Conservation (phyloP, 2,888 invertebrate species). For the Apamea monoglypha region DNA sequence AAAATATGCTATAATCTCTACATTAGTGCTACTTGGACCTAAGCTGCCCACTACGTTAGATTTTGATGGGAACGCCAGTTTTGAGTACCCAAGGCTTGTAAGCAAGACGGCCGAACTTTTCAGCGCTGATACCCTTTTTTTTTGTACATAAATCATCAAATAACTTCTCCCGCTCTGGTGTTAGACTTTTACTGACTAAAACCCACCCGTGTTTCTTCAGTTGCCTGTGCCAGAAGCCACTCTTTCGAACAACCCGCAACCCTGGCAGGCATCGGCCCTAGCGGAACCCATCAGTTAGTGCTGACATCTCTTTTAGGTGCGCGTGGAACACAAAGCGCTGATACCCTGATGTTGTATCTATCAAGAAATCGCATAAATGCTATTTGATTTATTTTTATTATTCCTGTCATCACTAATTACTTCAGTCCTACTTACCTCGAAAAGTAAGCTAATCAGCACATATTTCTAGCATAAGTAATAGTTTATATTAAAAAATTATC, state of each 20-base stretch:
- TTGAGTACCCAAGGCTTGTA: not conserved
- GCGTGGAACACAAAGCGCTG: too few relatives aligned
- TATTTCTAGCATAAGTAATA: not conserved
- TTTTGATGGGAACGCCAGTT: not conserved
- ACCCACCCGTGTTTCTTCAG: too few relatives aligned
- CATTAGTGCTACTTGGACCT: not conserved
- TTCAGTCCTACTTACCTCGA: not conserved
- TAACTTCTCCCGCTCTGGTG: too few relatives aligned
- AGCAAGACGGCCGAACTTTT: not conserved
- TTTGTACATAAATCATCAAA: too few relatives aligned
- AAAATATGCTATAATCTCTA: not conserved
- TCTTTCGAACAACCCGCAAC: too few relatives aligned
- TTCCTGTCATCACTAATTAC: not conserved
- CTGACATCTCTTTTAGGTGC: too few relatives aligned
- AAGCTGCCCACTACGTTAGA: not conserved
- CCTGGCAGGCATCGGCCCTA: too few relatives aligned
- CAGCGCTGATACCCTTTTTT: not conserved
- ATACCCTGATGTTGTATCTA: not conserved
- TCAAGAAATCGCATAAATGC: not conserved
- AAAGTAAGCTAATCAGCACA: not conserved
- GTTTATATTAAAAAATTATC: conserved; percentile 1
- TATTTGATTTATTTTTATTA: not conserved
- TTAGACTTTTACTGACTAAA: too few relatives aligned
- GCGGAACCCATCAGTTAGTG: too few relatives aligned
- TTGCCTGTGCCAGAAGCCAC: too few relatives aligned